These are phyloP conservation scores for Mnemiopsis leidyi DNA, from an alignment of 37 sponge, comb jelly and placozoan species.

Conservation along the genomic window DNA sequence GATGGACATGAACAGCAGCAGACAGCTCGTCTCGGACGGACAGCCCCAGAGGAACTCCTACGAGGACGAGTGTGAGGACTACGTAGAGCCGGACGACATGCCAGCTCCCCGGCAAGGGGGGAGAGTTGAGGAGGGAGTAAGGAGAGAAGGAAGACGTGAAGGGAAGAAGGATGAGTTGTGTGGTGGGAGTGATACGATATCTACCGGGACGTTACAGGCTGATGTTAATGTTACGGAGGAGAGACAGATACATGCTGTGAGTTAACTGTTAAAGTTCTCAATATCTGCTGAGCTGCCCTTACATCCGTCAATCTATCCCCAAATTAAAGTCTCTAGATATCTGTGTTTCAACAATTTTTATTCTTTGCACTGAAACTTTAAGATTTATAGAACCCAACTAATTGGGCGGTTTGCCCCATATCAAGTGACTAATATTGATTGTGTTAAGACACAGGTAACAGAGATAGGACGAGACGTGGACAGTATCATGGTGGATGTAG, in stretches of 20 bases:
- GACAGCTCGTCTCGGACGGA: neutral
- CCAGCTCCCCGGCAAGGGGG: neutral
- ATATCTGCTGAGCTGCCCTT: too few species aligned
- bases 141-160: neutral
- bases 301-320: too few species aligned
- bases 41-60: neutral
- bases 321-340: too few species aligned
- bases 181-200: slow-evolving; percentile 34
- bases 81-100: slow-evolving; percentile 1
- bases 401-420: too few species aligned
- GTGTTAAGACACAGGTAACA: slow-evolving; percentile 25
- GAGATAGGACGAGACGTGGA: slow-evolving; percentile 21
- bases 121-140: neutral
- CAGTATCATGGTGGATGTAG: slow-evolving; percentile 42
- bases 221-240: slow-evolving; percentile 46
- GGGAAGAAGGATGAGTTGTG: neutral
- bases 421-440: neutral
- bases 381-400: too few species aligned
- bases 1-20: neutral
- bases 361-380: too few species aligned
- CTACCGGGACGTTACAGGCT: neutral
- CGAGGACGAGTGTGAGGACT: slow-evolving; percentile 8
- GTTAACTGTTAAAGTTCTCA: neutral
- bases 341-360: too few species aligned
- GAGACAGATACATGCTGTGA: slow-evolving; percentile 34